Percentiles rank a stretch among this genome's conserved stretches.
Conservation (phyloP, 2,113 vertebrate species). For the Eptesicus fuscus region DNA sequence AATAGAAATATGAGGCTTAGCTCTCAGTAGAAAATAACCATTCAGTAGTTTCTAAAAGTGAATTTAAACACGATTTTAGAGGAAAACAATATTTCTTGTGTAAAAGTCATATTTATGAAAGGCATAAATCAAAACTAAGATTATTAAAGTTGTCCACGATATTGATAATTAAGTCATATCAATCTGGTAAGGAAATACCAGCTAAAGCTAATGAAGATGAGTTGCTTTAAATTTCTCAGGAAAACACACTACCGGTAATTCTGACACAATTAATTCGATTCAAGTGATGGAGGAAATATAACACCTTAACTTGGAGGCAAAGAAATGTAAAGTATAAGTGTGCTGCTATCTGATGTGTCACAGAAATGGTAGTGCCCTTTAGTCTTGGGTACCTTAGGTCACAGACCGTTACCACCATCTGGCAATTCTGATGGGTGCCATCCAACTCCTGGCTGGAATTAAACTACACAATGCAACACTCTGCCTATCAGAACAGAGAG, state of each 20-base stretch:
- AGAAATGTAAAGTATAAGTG: not conserved
- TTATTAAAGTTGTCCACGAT: constrained; percentile 14
- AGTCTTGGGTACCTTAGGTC: not conserved
- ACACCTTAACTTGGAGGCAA: constrained; percentile 33
- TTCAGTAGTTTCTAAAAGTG: not conserved
- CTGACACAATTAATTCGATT: constrained; percentile 46
- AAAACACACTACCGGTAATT: constrained; percentile 58
- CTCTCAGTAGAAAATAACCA: constrained; percentile 21
- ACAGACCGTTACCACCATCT: not conserved
- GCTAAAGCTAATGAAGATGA: constrained; percentile 50
- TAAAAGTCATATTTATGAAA: constrained; percentile 43
- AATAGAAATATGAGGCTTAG: not conserved
- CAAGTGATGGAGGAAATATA: not conserved
- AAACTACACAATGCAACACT: constrained; percentile 13
- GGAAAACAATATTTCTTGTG: constrained; percentile 40
- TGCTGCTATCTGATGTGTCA: constrained; percentile 1
- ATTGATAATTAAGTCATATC: constrained; percentile 31
- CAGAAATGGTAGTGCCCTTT: not conserved
- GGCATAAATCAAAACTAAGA: constrained; percentile 43
- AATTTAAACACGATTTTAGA: constrained; percentile 27
- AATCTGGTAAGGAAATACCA: constrained; percentile 40
- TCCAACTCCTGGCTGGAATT: not conserved
- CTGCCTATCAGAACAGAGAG: not conserved
- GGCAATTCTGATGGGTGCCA: not conserved
- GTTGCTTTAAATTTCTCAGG: constrained; percentile 29